Evolutionary conservation across 1,140 invertebrate species (phyloP), one percentile per base, ranked within the genome.

Genomic region (Cydia strobilella): DNA sequence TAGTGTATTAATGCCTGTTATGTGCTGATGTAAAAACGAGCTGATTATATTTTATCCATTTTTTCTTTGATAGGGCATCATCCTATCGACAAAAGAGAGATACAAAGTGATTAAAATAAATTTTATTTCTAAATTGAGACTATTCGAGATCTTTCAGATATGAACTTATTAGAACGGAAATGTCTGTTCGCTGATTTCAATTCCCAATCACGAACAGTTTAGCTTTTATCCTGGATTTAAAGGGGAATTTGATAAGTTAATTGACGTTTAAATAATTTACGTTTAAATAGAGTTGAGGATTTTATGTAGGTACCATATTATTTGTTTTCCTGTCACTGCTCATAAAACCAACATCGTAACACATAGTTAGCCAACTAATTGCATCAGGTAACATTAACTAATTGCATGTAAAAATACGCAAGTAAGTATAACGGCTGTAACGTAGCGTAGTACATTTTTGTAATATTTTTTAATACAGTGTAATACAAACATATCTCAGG

Each of bases 171-270:
- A 31, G 69, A 13, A 42, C 73, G 72, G 74, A 79, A 79, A 76
- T 73, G 73, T 78, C 39, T 73, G 63, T 20, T 48, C 51, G 54
- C 20, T 71, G 45, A 63, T 66, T 66, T 20, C 3, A 31, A 66
- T 66, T 27, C 59, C 65, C 54, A 65, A 78, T 73, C 71, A 63
- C 69, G 65, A 63, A 66, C 66, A 74, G 74, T 59, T 76, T 65
- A 66, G 76, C 66, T 78, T 78, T 76, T 76, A 76, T 76, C 48
- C 35, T n/a, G 73, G 23, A 59, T 74, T 73, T 54, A 74, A 76
- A 76, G 62, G 72, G 54, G 45, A 76, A 79, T 76, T 76, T 69
- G 74, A 79, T 76, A 62, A 74, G 73, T 66, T 72, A 73, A 73
- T 74, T 18, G 15, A 9, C 51, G 15, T 9, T 54, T 18, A 5